A percentile compares a stretch with the other conserved stretches of the same genome.
These are phyloP conservation scores for Micropoecilia bifurca DNA, from an alignment of 2,797 vertebrate genomes.

Conservation along the genomic window DNA sequence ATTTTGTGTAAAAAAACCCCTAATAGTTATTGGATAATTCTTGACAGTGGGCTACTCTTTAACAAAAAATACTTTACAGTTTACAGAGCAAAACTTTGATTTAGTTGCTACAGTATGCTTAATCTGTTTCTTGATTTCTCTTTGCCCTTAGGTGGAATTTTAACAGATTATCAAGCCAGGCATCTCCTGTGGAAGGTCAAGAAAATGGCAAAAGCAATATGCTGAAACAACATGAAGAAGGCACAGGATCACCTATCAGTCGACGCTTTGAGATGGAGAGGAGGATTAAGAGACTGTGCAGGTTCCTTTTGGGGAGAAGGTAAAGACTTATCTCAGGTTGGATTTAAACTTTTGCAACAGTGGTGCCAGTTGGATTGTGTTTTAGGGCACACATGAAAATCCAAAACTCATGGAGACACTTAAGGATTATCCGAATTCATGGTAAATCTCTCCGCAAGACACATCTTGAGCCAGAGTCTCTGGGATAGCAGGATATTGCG, in stretches of 20 bases:
- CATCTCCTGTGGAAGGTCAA: slow-evolving; percentile 37
- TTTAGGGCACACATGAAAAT: slow-evolving; percentile 65
- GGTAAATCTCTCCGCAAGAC: slow-evolving; percentile 46
- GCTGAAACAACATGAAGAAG: slow-evolving; percentile 51
- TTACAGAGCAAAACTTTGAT: not conserved
- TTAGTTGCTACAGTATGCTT: not conserved
- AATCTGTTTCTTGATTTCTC: slow-evolving; percentile 6
- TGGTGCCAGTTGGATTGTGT: slow-evolving; percentile 59
- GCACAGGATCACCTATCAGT: slow-evolving; percentile 57
- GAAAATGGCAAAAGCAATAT: slow-evolving; percentile 34
- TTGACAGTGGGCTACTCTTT: not conserved
- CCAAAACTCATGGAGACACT: slow-evolving; percentile 62
- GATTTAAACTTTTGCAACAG: slow-evolving; percentile 70
- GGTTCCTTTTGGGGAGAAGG: slow-evolving; percentile 57
- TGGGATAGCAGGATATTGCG: slow-evolving; percentile 52
- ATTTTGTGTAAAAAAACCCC: not conserved
- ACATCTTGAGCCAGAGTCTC: slow-evolving; percentile 36
- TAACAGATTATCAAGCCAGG: slow-evolving; percentile 49
- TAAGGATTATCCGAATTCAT: slow-evolving; percentile 70
- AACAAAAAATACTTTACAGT: not conserved
- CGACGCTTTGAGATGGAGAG: slow-evolving; percentile 46
- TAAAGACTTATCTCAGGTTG: slow-evolving; percentile 61
- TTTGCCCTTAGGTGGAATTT: slow-evolving; percentile 61
- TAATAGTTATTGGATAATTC: not conserved
- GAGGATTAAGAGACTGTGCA: slow-evolving; percentile 70